Base-by-base conservation (phyloP, 2,888 invertebrate species). In the Cyclophora albipunctata region DNA sequence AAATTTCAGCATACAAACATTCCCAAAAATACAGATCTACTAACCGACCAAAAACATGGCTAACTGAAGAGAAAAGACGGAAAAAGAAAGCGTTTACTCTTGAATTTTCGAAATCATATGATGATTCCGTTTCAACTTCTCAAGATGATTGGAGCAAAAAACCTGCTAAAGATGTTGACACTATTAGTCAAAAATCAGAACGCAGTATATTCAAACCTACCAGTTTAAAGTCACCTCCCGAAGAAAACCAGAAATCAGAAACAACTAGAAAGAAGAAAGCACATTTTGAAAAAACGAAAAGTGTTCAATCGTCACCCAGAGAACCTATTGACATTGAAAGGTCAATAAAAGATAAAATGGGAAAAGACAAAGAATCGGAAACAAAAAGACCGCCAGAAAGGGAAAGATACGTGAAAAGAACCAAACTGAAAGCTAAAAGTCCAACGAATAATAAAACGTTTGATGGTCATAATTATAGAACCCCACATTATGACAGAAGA, bases 31-130 rank as follows among this genome's bases (percentile, higher is more conserved):
- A 89, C 58, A 75, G 85, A 69, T 80, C 84, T 35, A 66, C 81
- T 5, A 74, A 67, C 44, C 81, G 90, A 64, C 83, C 81, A 42
- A 85, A 84, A 53, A 78, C 81, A 40, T 93, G 94, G 90, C 85
- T 92, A 45, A 91, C 92, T 52, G 94, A 95, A 57, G 94, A 94
- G 50, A 92, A 93, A 62, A 90, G 92, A 56, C 89, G 92, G 53
- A 91, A 92, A 68, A 93, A 93, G 80, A 93, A 93, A 71, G 92
- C 92, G 34, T 95, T 95, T 79, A 94, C 93, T 45, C 83, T 95
- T 57, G 95, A 96, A 69, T 91, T 95, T 81, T 85, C 92, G 50
- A 87, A 91, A 75, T 80, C 91, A 58, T 86, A 91, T 69, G 85
- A 90, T 73, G 90, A 91, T 75, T 82, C 84, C 34, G 86, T 90